phyloP scores from a whole-genome alignment of 2,113 vertebrate species.

The Macaca nemestrina region DNA sequence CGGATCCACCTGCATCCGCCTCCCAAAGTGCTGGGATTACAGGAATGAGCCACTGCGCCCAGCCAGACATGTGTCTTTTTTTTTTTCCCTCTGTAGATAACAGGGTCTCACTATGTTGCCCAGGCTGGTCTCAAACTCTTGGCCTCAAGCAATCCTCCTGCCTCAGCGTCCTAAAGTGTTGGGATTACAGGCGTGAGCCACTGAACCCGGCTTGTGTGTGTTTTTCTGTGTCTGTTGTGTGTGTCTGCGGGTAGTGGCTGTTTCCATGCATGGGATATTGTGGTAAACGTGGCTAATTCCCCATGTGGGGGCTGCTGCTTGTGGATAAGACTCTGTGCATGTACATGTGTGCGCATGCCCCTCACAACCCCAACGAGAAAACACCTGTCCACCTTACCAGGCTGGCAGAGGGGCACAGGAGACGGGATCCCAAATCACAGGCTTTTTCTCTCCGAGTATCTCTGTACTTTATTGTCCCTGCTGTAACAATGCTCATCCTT shows the following conservation, averaged over 20 bases:
- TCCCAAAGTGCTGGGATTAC: too few species aligned
- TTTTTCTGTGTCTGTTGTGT: not conserved
- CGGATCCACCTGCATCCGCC: too few species aligned
- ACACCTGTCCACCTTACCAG: not conserved
- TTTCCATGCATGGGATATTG: not conserved
- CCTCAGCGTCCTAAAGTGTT: too few species aligned
- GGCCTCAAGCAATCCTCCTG: too few species aligned
- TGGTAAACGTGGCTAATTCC: not conserved
- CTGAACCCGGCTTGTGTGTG: not conserved
- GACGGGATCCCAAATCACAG: not conserved
- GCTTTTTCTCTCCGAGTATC: not conserved
- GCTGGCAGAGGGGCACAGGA: not conserved
- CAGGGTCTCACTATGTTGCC: too few species aligned
- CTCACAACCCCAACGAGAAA: not conserved
- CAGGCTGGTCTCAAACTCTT: too few species aligned
- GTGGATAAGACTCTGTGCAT: too few species aligned
- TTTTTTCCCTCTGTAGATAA: too few species aligned
- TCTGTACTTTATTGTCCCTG: conserved; percentile 48
- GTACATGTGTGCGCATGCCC: not conserved
- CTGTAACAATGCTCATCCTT: not conserved
- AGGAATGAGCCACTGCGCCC: too few species aligned
- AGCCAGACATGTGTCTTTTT: too few species aligned
- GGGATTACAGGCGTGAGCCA: too few species aligned
- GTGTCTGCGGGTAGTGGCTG: not conserved
- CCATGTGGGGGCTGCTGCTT: not conserved